phyloP scores from a whole-genome alignment of 1,140 invertebrate genomes.

The Drosophila orena region DNA sequence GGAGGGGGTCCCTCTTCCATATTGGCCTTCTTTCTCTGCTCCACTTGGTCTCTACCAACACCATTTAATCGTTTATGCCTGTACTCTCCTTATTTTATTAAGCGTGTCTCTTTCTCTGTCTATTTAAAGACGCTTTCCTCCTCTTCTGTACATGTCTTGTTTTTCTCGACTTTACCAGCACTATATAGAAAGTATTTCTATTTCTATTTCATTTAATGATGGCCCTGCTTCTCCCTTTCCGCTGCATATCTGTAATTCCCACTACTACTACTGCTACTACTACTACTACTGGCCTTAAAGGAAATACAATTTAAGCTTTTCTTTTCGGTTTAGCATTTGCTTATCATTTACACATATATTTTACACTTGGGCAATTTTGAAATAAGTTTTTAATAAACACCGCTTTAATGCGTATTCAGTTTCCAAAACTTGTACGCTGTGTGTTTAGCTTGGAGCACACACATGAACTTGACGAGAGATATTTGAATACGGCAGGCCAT shows the following conservation, averaged over 20 bases:
- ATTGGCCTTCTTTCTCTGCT: neutral
- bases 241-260: neutral
- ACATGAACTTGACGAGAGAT: slow-evolving; percentile 1
- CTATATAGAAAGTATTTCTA: neutral
- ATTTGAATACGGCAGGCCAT: neutral
- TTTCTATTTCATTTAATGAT: neutral
- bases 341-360: neutral
- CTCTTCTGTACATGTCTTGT: neutral
- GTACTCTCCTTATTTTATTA: neutral
- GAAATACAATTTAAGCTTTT: too few species aligned
- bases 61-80: neutral
- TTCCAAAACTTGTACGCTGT: neutral
- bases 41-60: neutral
- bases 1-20: neutral
- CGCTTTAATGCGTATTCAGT: too few species aligned
- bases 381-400: too few species aligned
- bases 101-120: slow-evolving; percentile 1
- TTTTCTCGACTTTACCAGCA: neutral
- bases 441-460: neutral
- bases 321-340: too few species aligned
- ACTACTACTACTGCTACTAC: too few species aligned
- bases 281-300: too few species aligned
- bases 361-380: too few species aligned
- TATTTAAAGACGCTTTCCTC: neutral
- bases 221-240: neutral